Conservation (phyloP, 2,888 invertebrate genomes). For the Chironomus tentans region DNA sequence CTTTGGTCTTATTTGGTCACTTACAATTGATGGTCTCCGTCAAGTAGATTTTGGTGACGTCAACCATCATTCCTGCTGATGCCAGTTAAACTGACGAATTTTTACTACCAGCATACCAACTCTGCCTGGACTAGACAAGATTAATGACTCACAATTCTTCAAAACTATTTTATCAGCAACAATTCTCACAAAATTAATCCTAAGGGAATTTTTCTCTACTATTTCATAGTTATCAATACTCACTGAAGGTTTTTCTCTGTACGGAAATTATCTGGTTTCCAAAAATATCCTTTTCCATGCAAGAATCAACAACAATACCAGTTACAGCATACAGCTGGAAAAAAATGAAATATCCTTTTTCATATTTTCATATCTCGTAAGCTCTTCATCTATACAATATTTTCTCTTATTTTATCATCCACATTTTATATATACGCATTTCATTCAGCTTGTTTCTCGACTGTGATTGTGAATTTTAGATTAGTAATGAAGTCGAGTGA, state of each 20-base stretch:
- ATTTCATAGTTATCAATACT: neutral
- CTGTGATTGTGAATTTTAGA: constrained; percentile 13
- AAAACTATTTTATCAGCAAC: too few relatives aligned
- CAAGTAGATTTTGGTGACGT: too few relatives aligned
- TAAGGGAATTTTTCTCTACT: too few relatives aligned
- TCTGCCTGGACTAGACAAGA: too few relatives aligned
- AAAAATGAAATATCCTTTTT: neutral
- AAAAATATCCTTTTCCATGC: neutral
- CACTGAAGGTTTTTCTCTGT: neutral
- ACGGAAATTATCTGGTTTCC: constrained; percentile 21
- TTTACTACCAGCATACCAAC: too few relatives aligned
- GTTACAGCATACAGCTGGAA: too few relatives aligned
- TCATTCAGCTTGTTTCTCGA: neutral
- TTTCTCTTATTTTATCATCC: neutral
- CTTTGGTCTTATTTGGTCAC: too few relatives aligned
- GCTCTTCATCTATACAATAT: neutral
- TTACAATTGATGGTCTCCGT: too few relatives aligned
- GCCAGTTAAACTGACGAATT: too few relatives aligned
- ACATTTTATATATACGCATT: neutral
- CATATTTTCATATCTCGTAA: neutral
- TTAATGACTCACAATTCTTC: too few relatives aligned
- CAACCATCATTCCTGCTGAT: too few relatives aligned
- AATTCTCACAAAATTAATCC: too few relatives aligned
- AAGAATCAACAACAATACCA: neutral
- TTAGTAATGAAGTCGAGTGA: neutral